Evolutionary conservation across 2,888 invertebrate genomes (phyloP).

Genomic region (Parnassius mnemosyne): DNA sequence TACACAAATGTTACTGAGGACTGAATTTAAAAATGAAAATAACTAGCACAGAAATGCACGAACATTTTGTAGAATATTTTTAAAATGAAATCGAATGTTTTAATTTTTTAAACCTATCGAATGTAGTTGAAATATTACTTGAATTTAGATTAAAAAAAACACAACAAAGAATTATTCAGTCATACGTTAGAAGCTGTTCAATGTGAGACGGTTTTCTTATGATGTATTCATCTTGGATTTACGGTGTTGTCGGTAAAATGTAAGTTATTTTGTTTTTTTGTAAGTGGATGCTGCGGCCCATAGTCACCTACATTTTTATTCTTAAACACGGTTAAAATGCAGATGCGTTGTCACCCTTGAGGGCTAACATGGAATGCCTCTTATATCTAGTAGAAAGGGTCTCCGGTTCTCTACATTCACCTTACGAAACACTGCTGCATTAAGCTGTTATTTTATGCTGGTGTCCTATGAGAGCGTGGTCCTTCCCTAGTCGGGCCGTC

Average conservation of each 20-base stretch:
- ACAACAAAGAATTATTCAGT: conserved; percentile 36
- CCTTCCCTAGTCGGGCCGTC: too few species aligned
- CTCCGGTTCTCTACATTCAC: too few species aligned
- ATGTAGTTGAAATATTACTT: neutral
- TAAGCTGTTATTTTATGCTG: too few species aligned
- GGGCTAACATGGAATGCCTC: too few species aligned
- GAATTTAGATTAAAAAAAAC: neutral
- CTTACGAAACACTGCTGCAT: too few species aligned
- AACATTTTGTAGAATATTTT: neutral
- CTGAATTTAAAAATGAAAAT: conserved; percentile 10
- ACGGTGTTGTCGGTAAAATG: conserved; percentile 42
- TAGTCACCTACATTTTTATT: too few species aligned
- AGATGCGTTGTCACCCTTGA: too few species aligned
- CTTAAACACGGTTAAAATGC: too few species aligned
- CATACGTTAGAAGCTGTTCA: conserved; percentile 39
- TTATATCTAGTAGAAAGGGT: too few species aligned
- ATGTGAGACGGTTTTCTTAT: conserved; percentile 46
- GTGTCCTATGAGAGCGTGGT: too few species aligned
- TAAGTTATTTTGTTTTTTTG: conserved; percentile 2
- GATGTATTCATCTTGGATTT: conserved; percentile 47
- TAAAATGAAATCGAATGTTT: neutral
- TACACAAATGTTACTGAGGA: conserved; percentile 14
- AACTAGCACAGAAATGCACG: conserved; percentile 1
- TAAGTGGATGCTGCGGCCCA: too few species aligned
- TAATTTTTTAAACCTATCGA: neutral